phyloP scores from a whole-genome alignment of 1,140 invertebrate genomes.

The Ctenoplectra terminalis region DNA sequence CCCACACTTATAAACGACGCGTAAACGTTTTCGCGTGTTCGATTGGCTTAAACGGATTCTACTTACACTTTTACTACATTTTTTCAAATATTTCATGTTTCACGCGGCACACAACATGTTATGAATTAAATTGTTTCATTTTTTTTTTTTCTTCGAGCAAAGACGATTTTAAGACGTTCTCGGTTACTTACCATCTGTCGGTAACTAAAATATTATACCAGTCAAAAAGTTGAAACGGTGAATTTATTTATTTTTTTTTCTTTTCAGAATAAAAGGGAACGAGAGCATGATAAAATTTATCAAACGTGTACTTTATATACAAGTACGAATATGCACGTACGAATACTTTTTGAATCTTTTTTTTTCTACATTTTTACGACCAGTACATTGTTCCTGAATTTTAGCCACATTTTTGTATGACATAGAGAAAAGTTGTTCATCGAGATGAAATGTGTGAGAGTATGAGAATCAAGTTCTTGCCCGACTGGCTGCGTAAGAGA shows the following conservation, averaged over 20 bases:
- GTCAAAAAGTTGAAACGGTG: background rate
- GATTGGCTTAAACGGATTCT: background rate
- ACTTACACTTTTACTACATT: background rate
- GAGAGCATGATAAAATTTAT: no score
- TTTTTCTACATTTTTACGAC: no score
- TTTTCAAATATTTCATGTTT: background rate
- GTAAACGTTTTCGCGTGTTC: background rate
- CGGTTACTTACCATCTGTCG: background rate
- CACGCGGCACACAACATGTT: no score
- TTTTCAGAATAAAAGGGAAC: no score
- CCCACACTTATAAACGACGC: slow-evolving; percentile 48
- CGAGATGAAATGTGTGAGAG: background rate
- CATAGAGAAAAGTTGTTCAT: background rate
- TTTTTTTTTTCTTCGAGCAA: background rate
- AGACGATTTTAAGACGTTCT: background rate
- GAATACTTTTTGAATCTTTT: no score
- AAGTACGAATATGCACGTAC: no score
- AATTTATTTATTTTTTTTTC: no score
- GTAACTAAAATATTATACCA: background rate
- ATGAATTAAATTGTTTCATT: background rate
- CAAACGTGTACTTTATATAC: no score
- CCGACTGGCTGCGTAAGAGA: background rate
- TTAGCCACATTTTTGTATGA: no score
- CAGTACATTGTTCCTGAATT: no score
- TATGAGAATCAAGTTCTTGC: background rate